Base-by-base conservation (phyloP, 2,888 invertebrate species). In the Phyto melanocephala region DNA sequence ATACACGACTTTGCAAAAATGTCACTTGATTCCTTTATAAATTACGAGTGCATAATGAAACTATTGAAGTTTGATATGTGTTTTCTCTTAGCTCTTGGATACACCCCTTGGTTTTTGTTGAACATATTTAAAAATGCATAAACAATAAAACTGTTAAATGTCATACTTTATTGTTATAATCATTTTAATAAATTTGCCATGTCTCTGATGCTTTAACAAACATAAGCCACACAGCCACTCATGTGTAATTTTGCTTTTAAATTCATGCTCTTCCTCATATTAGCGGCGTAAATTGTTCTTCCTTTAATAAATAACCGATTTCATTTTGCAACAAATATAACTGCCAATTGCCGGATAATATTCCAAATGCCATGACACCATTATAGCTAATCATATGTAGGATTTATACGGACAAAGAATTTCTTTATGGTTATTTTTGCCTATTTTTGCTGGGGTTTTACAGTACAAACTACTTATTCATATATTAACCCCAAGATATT, bases 401-500 rank as follows among this genome's bases (percentile, higher is more conserved):
- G 11, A 24, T 56, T 17, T 15, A 28, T 45, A 8, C 24, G 15
- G 13, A 4, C 10, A 11, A 33, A 13, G 35, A 1, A 6, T 47
- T 20, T 33, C 10, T 47, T 17, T 20, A 11, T 33, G 13, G 15
- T n/a, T 45, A n/a, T 47, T 2, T 13, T 15, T 60, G 24, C 17
- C 8, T 54, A 0, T 28, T 15, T 24, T 2, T 13, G 22, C 2
- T 2, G 10, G 22, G 7, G 10, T n/a, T 37, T 15, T 33, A 7
- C 11, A n/a, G 40, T 45, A 33, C 24, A 54, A 33, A 47, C n/a
- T 72, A n/a, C n/a, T n/a, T n/a, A n/a, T n/a, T n/a, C n/a, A n/a
- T n/a, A n/a, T n/a, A 45, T 74, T 63, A 62, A 52, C 45, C 72
- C 72, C 72, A 28, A 28, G 70, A 24, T 71, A 60, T 71, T 60